Evolutionary conservation across 2,888 invertebrate genomes (phyloP).

Genomic region (Hyles lineata): DNA sequence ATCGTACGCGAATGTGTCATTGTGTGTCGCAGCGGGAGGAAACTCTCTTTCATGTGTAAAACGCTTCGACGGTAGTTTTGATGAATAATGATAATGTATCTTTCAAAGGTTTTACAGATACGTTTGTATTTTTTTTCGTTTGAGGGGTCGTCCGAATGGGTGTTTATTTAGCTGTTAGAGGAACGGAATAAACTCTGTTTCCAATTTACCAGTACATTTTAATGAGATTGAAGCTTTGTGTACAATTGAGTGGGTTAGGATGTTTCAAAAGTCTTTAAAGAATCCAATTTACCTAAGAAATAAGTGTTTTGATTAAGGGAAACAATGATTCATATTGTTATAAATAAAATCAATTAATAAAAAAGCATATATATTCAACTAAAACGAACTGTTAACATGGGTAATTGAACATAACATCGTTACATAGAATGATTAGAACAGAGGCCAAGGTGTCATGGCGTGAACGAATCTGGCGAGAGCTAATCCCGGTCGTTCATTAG

Average conservation of each 20-base stretch:
- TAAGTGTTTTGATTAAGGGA: background rate
- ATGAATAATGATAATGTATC: slow-evolving; percentile 42
- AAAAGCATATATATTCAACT: too few species aligned
- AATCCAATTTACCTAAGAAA: background rate
- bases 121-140: background rate
- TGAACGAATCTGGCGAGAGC: slow-evolving; percentile 45
- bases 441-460: background rate
- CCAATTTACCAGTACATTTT: slow-evolving; percentile 13
- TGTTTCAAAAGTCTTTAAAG: background rate
- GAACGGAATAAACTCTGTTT: background rate
- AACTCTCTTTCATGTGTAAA: slow-evolving; percentile 38
- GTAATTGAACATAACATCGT: background rate
- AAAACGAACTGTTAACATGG: too few species aligned
- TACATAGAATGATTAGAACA: background rate
- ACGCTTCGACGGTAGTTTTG: slow-evolving; percentile 33
- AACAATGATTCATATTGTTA: too few species aligned
- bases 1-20: slow-evolving; percentile 52
- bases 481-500: slow-evolving; percentile 67
- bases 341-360: too few species aligned
- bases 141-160: background rate
- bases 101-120: slow-evolving; percentile 32
- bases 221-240: slow-evolving; percentile 9
- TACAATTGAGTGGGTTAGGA: background rate
- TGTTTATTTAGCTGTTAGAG: slow-evolving; percentile 19
- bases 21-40: slow-evolving; percentile 45